Conservation (phyloP, 2,797 vertebrate species). For the Sphenodon punctatus region DNA sequence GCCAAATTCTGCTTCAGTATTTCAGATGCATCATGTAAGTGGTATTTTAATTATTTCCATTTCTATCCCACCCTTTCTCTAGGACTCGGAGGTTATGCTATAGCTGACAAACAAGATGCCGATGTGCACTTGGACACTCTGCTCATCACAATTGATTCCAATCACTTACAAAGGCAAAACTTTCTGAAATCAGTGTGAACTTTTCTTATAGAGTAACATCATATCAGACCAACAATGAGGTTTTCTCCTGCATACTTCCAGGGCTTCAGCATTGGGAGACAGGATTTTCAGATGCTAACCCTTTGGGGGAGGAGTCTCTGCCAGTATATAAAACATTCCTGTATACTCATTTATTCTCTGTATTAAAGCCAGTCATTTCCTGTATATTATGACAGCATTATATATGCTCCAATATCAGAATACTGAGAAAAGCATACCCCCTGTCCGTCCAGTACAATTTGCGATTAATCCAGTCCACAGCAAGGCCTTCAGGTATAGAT, state of each 20-base stretch:
- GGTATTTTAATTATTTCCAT: not conserved
- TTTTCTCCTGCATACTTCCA: not conserved
- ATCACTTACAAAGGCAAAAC: slow-evolving; percentile 20
- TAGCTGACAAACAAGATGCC: no score
- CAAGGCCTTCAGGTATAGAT: slow-evolving; percentile 82
- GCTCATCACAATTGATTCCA: slow-evolving; percentile 2
- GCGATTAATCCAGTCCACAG: slow-evolving; percentile 89
- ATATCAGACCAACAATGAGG: not conserved
- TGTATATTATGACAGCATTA: slow-evolving; percentile 8
- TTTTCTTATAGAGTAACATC: slow-evolving; percentile 5
- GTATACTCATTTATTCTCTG: slow-evolving; percentile 34
- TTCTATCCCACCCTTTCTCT: no score
- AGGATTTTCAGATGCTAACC: no score
- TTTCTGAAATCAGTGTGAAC: not conserved
- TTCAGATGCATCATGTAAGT: not conserved
- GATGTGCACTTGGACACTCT: not conserved
- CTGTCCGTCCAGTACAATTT: slow-evolving; percentile 93
- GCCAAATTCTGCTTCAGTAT: not conserved
- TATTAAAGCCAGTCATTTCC: slow-evolving; percentile 28
- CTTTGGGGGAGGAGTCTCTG: not conserved
- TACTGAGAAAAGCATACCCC: slow-evolving; percentile 74
- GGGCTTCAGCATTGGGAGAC: not conserved
- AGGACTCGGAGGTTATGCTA: no score
- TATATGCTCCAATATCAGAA: not conserved
- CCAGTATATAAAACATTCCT: not conserved